Conservation (phyloP, 2,113 vertebrate genomes). For the Semicossyphus pulcher region DNA sequence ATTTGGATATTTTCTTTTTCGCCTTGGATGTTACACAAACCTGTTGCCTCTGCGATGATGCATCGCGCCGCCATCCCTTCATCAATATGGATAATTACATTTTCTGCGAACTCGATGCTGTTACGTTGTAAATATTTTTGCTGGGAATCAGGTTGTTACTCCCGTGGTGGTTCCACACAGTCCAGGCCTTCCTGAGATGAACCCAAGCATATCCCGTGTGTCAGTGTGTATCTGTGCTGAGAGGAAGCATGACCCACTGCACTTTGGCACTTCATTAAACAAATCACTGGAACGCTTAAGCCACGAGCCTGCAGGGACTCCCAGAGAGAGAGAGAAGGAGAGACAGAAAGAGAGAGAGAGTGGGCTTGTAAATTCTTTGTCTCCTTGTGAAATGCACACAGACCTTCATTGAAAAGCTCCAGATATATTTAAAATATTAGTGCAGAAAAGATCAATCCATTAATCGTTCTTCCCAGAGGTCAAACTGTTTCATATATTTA, state of each 20-base stretch:
- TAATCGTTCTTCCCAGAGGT: too few species aligned
- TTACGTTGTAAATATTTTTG: conserved; percentile 68
- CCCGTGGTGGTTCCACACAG: conserved; percentile 47
- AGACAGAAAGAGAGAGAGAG: background rate
- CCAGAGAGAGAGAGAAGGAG: background rate
- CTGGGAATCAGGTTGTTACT: conserved; percentile 57
- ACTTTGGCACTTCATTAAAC: conserved; percentile 72
- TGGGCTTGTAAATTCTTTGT: too few species aligned
- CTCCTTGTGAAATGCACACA: too few species aligned
- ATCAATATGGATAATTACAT: conserved; percentile 76
- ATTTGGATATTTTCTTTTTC: conserved; percentile 78
- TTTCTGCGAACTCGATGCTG: conserved; percentile 54
- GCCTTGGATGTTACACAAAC: conserved; percentile 66
- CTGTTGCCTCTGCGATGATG: conserved; percentile 67
- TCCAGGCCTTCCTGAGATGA: conserved; percentile 80
- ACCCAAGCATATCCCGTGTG: conserved; percentile 75
- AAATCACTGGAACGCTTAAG: conserved; percentile 46
- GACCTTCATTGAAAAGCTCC: background rate
- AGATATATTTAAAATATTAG: too few species aligned
- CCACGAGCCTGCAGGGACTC: conserved; percentile 42
- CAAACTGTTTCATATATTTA: too few species aligned
- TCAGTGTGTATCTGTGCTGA: conserved; percentile 77
- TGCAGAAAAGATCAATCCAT: too few species aligned
- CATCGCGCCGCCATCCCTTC: conserved; percentile 60
- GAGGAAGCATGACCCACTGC: conserved; percentile 73